These are phyloP conservation scores for Heliconius hermathena DNA, from an alignment of 1,140 invertebrate genomes.

Conservation along the genomic window DNA sequence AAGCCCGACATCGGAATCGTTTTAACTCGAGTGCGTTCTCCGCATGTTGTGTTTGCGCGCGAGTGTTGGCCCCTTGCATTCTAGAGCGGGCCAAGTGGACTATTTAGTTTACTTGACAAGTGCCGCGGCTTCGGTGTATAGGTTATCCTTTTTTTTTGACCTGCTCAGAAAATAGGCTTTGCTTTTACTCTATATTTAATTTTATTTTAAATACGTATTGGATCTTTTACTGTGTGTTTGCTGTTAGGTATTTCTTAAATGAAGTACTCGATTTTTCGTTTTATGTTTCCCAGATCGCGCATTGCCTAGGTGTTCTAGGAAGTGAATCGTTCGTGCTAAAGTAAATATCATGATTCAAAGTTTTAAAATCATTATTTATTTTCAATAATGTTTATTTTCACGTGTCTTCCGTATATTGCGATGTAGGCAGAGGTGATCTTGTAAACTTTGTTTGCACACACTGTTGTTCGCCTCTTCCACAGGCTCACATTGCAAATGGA, in stretches of 20 bases:
- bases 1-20: slow-evolving; percentile 65
- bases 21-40: slow-evolving; percentile 65
- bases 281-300: too few species aligned
- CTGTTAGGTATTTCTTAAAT: too few species aligned
- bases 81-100: slow-evolving; percentile 50
- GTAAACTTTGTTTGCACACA: background rate
- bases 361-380: background rate
- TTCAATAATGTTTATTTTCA: background rate
- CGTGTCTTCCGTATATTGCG: background rate
- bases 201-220: background rate
- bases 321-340: background rate
- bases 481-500: background rate
- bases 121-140: slow-evolving; percentile 26
- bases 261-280: too few species aligned
- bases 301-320: background rate
- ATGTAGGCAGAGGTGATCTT: background rate
- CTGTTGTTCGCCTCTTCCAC: background rate
- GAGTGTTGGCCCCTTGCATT: slow-evolving; percentile 62
- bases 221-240: too few species aligned
- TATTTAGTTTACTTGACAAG: slow-evolving; percentile 58
- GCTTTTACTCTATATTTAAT: background rate
- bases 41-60: slow-evolving; percentile 57
- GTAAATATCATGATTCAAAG: background rate
- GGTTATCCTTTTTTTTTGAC: background rate
- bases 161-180: background rate